Conservation (phyloP, 2,113 vertebrate species). For the Neolamprologus falcicula region DNA sequence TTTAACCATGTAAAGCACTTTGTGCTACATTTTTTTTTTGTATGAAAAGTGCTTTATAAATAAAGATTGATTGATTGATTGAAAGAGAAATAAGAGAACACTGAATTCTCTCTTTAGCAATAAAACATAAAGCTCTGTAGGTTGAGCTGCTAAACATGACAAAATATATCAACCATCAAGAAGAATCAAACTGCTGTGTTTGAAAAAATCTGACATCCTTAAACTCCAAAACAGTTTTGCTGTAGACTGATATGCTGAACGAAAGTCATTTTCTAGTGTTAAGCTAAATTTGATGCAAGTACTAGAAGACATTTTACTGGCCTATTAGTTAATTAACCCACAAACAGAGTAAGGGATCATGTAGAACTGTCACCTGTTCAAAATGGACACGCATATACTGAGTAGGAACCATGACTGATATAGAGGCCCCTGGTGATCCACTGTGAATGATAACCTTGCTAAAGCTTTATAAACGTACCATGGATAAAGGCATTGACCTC, state of each 20-base stretch:
- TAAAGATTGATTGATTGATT: too few species aligned
- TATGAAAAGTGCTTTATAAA: too few species aligned
- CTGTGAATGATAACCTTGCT: background rate
- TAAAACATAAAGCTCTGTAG: background rate
- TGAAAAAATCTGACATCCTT: background rate
- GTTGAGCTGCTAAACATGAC: background rate
- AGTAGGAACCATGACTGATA: background rate
- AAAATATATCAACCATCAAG: background rate
- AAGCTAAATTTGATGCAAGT: background rate
- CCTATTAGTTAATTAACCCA: background rate
- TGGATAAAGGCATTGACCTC: background rate
- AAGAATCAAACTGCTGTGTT: background rate
- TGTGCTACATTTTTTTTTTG: too few species aligned
- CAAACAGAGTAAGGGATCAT: background rate
- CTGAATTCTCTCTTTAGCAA: background rate
- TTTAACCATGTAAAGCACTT: too few species aligned
- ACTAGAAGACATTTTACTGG: background rate
- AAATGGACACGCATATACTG: background rate
- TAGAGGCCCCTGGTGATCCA: background rate
- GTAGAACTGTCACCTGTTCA: background rate
- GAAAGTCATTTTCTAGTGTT: background rate
- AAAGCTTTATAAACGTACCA: background rate
- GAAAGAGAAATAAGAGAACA: background rate
- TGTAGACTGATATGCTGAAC: background rate
- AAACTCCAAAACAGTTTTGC: background rate